Evolutionary conservation across 2,888 invertebrate species (phyloP).

Genomic region (Noctua fimbriata): DNA sequence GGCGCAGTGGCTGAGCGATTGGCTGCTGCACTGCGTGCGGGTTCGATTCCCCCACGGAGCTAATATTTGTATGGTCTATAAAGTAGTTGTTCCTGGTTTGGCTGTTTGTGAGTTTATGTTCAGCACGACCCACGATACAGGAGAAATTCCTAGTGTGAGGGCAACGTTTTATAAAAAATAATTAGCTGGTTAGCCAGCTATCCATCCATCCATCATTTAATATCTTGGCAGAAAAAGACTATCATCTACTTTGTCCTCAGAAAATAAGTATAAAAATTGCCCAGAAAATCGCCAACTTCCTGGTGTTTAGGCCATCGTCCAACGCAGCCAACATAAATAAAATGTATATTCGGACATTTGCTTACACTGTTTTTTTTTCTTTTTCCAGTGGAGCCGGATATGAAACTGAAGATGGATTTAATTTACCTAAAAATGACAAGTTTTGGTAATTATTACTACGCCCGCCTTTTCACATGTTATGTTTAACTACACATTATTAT

Average conservation of each 20-base stretch:
- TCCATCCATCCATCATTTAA: neutral
- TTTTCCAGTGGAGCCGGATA: slow-evolving; percentile 67
- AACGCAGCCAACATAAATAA: neutral
- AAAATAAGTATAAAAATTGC: no score
- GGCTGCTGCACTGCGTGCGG: no score
- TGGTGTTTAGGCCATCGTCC: neutral
- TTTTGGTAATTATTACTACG: slow-evolving; percentile 38
- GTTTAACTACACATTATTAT: slow-evolving; percentile 36
- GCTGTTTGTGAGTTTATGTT: no score
- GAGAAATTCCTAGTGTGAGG: no score
- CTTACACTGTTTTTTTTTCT: slow-evolving; percentile 4
- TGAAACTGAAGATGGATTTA: slow-evolving; percentile 37
- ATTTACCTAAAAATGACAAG: slow-evolving; percentile 37
- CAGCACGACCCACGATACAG: no score
- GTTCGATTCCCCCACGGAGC: no score
- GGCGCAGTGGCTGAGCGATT: no score
- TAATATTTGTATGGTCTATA: no score
- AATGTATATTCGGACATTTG: neutral
- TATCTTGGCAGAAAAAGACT: neutral
- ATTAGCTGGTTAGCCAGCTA: no score
- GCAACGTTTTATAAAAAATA: no score
- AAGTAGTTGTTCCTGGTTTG: no score
- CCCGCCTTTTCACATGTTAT: slow-evolving; percentile 59
- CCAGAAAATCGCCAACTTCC: neutral
- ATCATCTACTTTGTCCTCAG: no score